These are phyloP conservation scores for Pimpla rufipes DNA, from an alignment of 2,888 invertebrate species.

Conservation along the genomic window DNA sequence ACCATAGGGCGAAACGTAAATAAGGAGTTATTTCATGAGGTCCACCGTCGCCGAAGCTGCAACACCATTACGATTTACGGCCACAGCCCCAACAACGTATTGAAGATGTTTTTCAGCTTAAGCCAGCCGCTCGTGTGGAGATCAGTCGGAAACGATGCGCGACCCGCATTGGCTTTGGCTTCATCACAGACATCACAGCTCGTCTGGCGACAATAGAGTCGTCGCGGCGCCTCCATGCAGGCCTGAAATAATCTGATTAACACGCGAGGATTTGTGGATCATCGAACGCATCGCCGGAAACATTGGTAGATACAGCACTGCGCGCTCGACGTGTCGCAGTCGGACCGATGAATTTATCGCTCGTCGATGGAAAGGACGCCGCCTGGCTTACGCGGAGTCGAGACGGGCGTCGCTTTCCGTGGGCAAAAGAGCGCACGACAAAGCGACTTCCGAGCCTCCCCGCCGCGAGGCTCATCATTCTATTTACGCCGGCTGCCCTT, in stretches of 20 bases:
- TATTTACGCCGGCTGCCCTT: slow-evolving; percentile 4
- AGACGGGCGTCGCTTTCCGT: neutral
- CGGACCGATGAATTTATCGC: neutral
- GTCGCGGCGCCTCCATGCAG: too few species aligned
- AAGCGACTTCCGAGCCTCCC: neutral
- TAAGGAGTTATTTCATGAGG: too few species aligned
- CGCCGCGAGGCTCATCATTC: slow-evolving; percentile 18
- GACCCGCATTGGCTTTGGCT: too few species aligned
- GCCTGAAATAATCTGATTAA: neutral
- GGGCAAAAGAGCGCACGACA: neutral
- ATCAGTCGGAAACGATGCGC: neutral
- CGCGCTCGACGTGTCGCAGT: neutral
- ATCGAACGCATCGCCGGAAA: neutral
- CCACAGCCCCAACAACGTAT: too few species aligned
- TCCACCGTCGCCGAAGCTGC: too few species aligned
- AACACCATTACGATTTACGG: too few species aligned
- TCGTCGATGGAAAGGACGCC: neutral
- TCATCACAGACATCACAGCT: too few species aligned
- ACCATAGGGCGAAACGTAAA: too few species aligned
- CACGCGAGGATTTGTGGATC: neutral
- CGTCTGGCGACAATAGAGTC: too few species aligned
- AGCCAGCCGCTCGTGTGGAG: neutral
- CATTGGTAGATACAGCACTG: neutral
- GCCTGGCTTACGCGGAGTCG: neutral
- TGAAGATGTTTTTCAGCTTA: neutral